Evolutionary conservation across 2,888 invertebrate species (phyloP).

Genomic region (Rhabditoides inermis): DNA sequence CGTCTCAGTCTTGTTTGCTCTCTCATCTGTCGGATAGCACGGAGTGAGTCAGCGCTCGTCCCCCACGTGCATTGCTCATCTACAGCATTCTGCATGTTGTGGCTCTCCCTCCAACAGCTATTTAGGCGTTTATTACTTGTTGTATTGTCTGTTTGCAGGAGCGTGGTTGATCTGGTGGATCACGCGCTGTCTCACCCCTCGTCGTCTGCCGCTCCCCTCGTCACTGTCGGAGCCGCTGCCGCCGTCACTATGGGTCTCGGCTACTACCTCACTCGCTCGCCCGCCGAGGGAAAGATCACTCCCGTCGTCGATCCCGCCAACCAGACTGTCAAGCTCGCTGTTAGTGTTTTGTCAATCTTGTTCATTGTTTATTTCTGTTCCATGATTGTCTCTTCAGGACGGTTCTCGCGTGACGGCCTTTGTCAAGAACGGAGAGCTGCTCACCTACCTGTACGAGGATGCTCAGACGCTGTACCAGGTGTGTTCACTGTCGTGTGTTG

Average conservation of each 20-base stretch:
- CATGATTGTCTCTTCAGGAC: constrained; percentile 15
- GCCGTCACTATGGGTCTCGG: constrained; percentile 36
- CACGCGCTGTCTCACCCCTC: neutral
- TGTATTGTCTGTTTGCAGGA: no score
- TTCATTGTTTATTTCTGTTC: neutral
- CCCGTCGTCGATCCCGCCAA: constrained; percentile 28
- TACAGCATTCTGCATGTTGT: no score
- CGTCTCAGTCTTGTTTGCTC: no score
- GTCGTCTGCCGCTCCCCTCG: neutral
- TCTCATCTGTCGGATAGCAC: no score
- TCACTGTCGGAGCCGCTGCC: constrained; percentile 26
- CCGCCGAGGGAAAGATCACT: constrained; percentile 24
- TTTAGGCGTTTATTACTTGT: no score
- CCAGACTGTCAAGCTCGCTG: constrained; percentile 33
- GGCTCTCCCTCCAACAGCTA: no score
- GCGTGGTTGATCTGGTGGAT: no score
- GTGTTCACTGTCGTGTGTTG: constrained; percentile 58
- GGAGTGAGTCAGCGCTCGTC: no score
- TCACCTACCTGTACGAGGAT: constrained; percentile 70
- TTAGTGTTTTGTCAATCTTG: constrained; percentile 9
- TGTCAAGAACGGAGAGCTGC: constrained; percentile 32
- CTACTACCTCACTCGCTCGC: constrained; percentile 24
- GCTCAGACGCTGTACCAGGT: constrained; percentile 77
- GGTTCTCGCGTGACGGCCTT: constrained; percentile 43
- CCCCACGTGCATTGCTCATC: no score